Base-by-base conservation (phyloP, 1,140 invertebrate genomes). In the Patella vulgata region DNA sequence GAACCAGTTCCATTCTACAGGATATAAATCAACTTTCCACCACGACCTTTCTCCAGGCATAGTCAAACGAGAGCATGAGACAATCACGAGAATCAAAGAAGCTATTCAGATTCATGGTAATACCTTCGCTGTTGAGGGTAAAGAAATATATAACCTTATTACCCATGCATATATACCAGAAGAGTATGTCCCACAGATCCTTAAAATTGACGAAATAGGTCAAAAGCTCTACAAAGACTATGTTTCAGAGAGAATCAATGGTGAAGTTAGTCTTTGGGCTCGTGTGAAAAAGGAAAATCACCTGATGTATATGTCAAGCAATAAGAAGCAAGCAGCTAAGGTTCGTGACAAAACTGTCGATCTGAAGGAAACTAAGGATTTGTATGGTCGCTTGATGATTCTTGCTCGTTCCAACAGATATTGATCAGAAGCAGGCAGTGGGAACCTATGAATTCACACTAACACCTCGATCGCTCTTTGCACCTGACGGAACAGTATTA, bases 151-250 rank as follows among this genome's bases (percentile, higher is more conserved):
- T n/a, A n/a, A n/a, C n/a, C n/a, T n/a, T n/a, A n/a, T n/a, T n/a
- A n/a, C n/a, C n/a, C n/a, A n/a, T n/a, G n/a, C 50, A 11, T 48
- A 58, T 58, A 21, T 48, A 11, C 31, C 44, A 58, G 17, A 58
- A 50, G 44, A 58, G n/a, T 61, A 4, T 56, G 51, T 59, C n/a
- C 28, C 44, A 31, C 57, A 59, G 46, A 59, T 59, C n/a, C 46
- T 59, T 12, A 52, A 52, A n/a, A 52, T 23, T 42, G 53, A 56
- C n/a, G 51, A 40, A 17, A 61, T 17, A 12, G 51, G 59, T 2
- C 59, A 61, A 27, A 55, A 40, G 33, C 30, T 61, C 11, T 55
- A 55, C 23, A 25, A 55, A 54, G 36, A 55, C 11, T 55, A 19
- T 61, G 59, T 61, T 28, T 17, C 51, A 39, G 51, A 55, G 31